A percentile compares a stretch with the other conserved stretches of the same genome.
Evolutionary conservation across 2,113 vertebrate species (phyloP).

Genomic region (Asarcornis scutulata): DNA sequence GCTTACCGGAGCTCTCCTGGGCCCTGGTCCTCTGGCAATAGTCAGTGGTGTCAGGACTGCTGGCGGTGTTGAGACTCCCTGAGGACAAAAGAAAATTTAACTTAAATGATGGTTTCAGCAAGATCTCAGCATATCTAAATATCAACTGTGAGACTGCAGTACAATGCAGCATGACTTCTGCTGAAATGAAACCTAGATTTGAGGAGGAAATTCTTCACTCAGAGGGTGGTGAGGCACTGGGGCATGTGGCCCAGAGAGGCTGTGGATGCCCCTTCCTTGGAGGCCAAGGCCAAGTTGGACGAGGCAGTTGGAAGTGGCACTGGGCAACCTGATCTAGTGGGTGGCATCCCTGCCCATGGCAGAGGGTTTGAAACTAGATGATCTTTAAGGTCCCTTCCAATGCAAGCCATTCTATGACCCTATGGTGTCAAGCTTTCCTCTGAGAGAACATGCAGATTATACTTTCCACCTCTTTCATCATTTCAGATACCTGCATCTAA

Average conservation of each 20-base stretch:
- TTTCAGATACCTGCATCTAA: background rate
- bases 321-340: too few species aligned
- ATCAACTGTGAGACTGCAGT: background rate
- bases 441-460: too few species aligned
- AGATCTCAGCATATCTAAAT: background rate
- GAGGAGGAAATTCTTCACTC: too few species aligned
- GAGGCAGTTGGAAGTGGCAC: too few species aligned
- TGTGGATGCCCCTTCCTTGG: too few species aligned
- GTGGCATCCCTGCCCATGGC: too few species aligned
- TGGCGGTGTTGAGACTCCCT: background rate
- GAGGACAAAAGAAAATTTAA: background rate
- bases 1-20: background rate
- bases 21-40: background rate
- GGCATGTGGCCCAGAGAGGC: too few species aligned
- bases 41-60: background rate
- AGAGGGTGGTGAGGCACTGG: too few species aligned
- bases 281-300: too few species aligned
- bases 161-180: background rate
- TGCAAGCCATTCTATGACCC: too few species aligned
- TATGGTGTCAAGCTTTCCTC: background rate
- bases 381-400: too few species aligned
- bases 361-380: too few species aligned
- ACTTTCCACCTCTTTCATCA: background rate
- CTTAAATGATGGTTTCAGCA: background rate
- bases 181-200: background rate